Evolutionary conservation across 1,140 invertebrate genomes (phyloP).

Genomic region (Sesamia nonagrioides): DNA sequence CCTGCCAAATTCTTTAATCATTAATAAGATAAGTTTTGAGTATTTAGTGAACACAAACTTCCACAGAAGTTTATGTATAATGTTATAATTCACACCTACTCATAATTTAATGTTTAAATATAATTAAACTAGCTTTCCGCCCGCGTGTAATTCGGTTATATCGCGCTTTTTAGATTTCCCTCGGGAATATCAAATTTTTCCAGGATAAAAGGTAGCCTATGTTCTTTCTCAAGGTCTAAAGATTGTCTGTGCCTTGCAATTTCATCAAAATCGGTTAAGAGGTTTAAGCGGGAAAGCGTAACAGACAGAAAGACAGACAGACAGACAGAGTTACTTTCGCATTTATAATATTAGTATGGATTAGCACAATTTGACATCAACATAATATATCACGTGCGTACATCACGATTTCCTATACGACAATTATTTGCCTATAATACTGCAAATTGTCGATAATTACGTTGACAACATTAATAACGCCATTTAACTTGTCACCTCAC

Average conservation of each 20-base stretch:
- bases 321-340: no score
- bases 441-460: neutral
- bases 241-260: no score
- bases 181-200: no score
- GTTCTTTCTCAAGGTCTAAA: no score
- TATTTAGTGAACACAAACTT: neutral
- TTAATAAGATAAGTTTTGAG: conserved; percentile 1
- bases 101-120: neutral
- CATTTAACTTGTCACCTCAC: conserved; percentile 21
- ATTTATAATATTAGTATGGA: no score
- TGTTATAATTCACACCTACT: neutral
- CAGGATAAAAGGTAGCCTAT: no score
- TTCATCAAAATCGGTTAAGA: no score
- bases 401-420: neutral
- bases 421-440: conserved; percentile 21
- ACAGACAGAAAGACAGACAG: no score
- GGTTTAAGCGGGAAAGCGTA: no score
- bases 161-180: no score
- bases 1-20: neutral
- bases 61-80: neutral
- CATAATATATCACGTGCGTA: neutral
- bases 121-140: neutral
- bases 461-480: neutral
- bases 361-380: neutral
- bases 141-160: no score